Evolutionary conservation across 2,797 vertebrate species (phyloP).

Genomic region (Erethizon dorsatum): DNA sequence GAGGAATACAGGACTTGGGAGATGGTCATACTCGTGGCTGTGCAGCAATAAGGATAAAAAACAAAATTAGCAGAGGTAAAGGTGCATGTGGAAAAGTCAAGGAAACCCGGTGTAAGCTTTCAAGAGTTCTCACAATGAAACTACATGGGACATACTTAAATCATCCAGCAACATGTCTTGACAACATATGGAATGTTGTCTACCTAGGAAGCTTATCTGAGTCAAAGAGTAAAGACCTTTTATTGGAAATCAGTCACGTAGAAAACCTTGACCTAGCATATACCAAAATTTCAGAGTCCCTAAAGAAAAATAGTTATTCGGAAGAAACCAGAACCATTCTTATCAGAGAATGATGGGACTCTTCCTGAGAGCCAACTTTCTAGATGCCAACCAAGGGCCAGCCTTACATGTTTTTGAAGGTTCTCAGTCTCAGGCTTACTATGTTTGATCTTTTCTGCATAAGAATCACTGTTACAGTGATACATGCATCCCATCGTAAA

Average conservation of each 20-base stretch:
- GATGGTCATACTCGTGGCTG: background rate
- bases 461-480: background rate
- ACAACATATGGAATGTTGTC: background rate
- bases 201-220: background rate
- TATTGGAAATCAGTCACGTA: background rate
- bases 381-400: background rate
- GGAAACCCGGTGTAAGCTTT: background rate
- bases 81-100: background rate
- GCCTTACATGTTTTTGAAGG: background rate
- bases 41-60: background rate
- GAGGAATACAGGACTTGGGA: background rate
- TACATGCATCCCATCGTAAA: background rate
- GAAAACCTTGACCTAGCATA: background rate
- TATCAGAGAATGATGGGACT: background rate
- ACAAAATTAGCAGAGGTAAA: background rate
- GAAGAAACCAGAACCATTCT: background rate
- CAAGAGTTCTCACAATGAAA: background rate
- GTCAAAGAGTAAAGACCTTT: background rate
- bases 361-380: background rate
- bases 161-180: background rate
- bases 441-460: background rate
- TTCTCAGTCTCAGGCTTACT: background rate
- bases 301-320: background rate
- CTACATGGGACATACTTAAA: background rate
- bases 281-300: conserved; percentile 31